Base-by-base conservation (phyloP, 1,140 invertebrate genomes). In the Halesus radiatus region DNA sequence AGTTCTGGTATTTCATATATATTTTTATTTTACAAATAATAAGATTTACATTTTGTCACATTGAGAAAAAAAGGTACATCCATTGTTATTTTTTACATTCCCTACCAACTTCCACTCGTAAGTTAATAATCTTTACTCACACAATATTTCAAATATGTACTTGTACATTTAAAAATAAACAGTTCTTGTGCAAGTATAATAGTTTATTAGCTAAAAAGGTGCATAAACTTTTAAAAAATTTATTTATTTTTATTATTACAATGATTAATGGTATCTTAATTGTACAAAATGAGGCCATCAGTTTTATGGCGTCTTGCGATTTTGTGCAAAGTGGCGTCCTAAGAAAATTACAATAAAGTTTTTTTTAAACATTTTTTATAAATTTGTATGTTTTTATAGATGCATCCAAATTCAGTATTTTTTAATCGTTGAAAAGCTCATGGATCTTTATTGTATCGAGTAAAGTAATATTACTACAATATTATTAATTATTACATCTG, bases 21-120 rank as follows among this genome's bases (percentile, higher is more conserved):
- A n/a, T 53, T 72, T 79, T 80, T 64, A 80, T 60, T 80, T 54
- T 80, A 74, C 66, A 80, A 80, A 80, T 80, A 80, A 80, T 80
- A 75, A 62, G 70, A 80, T 72, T 74, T 80, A 70, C 78, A 73
- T 73, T 79, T 80, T 75, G 73, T 80, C 52, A 80, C 78, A 80
- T 74, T 73, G 70, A 80, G 78, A 80, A 72, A 68, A 29, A 70
- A 64, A 62, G 54, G 54, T 75, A 80, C 78, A 74, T 80, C 32
- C 56, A 80, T 73, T 68, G 26, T 52, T 53, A 72, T 22, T 72
- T 72, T 45, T 75, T 58, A 58, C 53, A 75, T 58, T 37, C 73
- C 37, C 37, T 45, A 45, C 37, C 37, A 7, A 13, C 37, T 45
- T 45, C 37, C 10, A 8, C 13, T 45, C 37, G 13, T 37, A 45